Base-by-base conservation (phyloP, 2,797 vertebrate genomes). In the Aplochiton taeniatus region DNA sequence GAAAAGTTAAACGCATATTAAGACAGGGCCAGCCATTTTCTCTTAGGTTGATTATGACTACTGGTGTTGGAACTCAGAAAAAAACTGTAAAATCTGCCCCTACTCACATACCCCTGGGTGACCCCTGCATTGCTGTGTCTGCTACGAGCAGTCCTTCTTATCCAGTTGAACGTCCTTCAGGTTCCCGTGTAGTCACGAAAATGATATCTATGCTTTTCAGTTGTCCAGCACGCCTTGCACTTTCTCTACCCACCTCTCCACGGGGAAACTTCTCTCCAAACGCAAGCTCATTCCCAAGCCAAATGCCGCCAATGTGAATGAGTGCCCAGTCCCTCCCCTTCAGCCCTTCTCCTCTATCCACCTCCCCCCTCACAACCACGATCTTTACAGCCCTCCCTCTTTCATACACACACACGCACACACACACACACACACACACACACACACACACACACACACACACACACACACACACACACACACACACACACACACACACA, bases 231-330 rank as follows among this genome's bases (percentile, higher is more conserved):
- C 61, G 69, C 65, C 72, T 73, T 76, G 73, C 76, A 73, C 44
- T 1, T 49, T 80, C 66, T 83, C 74, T 70, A 72, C 69, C 69
- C 70, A 67, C 53, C 47, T 54, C 78, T 86, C 79, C 68, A n/a
- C 67, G 76, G 79, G 65, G 77, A 74, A 84, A 79, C 80, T 72
- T 77, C 75, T 76, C 69, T 47, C 65, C 47, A 44, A 54, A 66
- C 12, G 13, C 20, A n/a, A n/a, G 57, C n/a, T 11, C 41, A 73
- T 69, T 85, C 75, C 78, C 65, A 70, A 66, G 83, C 76, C 81
- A 73, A 86, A 81, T 76, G 70, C 76, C 68, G 63, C 80, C 83
- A 78, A 47, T 61, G 76, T 85, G 85, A 86, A 88, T 83, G 80
- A 76, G 74, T 75, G 66, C 69, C 52, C 65, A 83, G 17, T 80